Evolutionary conservation across 2,888 invertebrate genomes (phyloP), one percentile per base, ranked within the genome.

Genomic region (Lysandra coridon): DNA sequence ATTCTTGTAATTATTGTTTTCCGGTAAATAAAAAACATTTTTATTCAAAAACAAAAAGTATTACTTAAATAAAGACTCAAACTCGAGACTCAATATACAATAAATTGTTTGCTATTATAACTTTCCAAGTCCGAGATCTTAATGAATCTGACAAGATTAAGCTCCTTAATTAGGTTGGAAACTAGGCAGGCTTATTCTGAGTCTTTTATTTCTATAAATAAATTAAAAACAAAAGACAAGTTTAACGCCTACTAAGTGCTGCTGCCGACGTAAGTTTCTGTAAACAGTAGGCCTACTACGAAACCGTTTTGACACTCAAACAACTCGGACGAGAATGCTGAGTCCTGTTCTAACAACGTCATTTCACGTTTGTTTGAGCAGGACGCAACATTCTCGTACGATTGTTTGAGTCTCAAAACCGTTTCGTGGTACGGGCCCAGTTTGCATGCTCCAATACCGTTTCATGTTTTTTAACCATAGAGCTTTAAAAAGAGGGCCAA

Each of bases 141-240:
- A 69, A 37, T 33, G 69, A 69, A 69, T 69, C 33, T 69, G 69
- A 69, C 69, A 37, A 69, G 69, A 69, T 69, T 69, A 69, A 69
- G 69, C 69, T 69, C 33, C 33, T 37, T 37, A 69, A 69, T 69
- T 69, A 69, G 33, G 33, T 69, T 69, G 69, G 69, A 37, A 37
- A 69, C 69, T 33, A 69, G 69, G 69, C 69, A 69, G 37, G 69
- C 69, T 69, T 69, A 69, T 37, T 37, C 33, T 17, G 69, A 37
- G 17, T 37, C 37, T 69, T 69, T 69, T 37, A 69, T 69, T 69
- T 69, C 30, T 69, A 30, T 69, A 30, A 33, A 69, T 69, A 69
- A 37, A 14, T 37, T 33, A 33, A 69, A 12, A 37, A 69, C 14
- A 69, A 69, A 33, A 33, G 14, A 69, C 64, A 30, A 30, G 4